A percentile compares a stretch with the other conserved stretches of the same genome.
Conservation (phyloP, 2,888 invertebrate genomes). For the Perizoma flavofasciatum region DNA sequence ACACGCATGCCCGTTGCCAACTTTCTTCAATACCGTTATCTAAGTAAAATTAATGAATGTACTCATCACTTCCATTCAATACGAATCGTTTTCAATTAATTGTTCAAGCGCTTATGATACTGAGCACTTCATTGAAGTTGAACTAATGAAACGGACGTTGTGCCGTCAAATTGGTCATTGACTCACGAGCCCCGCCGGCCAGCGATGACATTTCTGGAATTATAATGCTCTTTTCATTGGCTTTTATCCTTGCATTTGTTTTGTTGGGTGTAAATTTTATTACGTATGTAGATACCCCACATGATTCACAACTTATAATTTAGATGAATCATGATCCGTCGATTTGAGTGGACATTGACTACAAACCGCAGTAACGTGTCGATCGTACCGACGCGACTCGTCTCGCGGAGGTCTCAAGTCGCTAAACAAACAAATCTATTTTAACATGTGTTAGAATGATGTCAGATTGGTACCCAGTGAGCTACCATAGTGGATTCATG, state of each 20-base stretch:
- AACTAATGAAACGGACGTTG: conserved; percentile 48
- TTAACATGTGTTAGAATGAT: conserved; percentile 80
- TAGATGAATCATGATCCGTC: conserved; percentile 73
- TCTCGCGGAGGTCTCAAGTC: conserved; percentile 58
- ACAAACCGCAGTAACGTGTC: conserved; percentile 68
- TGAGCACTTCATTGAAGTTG: conserved; percentile 38
- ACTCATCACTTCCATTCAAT: conserved; percentile 37
- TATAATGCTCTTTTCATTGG: conserved; percentile 57
- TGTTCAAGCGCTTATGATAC: conserved; percentile 29
- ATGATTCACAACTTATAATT: conserved; percentile 74
- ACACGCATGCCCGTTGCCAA: conserved; percentile 21
- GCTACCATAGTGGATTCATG: conserved; percentile 74
- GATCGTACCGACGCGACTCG: conserved; percentile 59
- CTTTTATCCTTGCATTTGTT: conserved; percentile 46
- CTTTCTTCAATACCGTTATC: conserved; percentile 35
- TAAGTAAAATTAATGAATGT: conserved; percentile 34
- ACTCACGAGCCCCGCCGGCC: conserved; percentile 44
- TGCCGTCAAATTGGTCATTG: conserved; percentile 58
- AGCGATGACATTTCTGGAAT: conserved; percentile 56
- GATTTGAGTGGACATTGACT: conserved; percentile 71
- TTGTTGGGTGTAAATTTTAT: conserved; percentile 52
- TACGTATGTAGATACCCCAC: conserved; percentile 51
- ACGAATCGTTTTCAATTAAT: conserved; percentile 32
- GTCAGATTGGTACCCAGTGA: conserved; percentile 74
- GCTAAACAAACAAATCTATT: conserved; percentile 76